A percentile compares a stretch with the other conserved stretches of the same genome.
These are phyloP conservation scores for Pandemis heparana DNA, from an alignment of 2,888 invertebrate species.

Conservation along the genomic window DNA sequence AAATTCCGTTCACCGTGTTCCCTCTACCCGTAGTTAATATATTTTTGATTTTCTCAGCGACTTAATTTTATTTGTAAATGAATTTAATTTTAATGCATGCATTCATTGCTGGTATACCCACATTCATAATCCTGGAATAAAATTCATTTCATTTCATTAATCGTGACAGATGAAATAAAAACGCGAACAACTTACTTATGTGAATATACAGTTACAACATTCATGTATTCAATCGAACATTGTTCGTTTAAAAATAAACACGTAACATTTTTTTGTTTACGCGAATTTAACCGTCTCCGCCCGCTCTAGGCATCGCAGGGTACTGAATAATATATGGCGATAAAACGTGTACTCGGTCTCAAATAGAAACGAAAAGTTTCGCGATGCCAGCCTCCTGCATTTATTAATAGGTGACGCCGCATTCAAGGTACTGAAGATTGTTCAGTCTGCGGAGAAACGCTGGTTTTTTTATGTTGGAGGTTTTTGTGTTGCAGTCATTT, in stretches of 20 bases:
- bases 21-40: too few relatives aligned
- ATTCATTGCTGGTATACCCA: too few relatives aligned
- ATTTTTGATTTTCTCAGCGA: too few relatives aligned
- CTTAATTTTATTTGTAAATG: too few relatives aligned
- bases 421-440: not conserved
- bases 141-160: too few relatives aligned
- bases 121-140: too few relatives aligned
- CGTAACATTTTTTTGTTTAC: conserved; percentile 37
- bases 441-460: not conserved
- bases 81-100: too few relatives aligned
- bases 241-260: conserved; percentile 39
- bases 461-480: not conserved
- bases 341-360: conserved; percentile 60
- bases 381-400: conserved; percentile 57
- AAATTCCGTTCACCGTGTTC: too few relatives aligned
- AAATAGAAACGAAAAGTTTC: conserved; percentile 58
- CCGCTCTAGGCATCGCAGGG: conserved; percentile 41
- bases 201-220: conserved; percentile 1
- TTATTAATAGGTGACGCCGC: conserved; percentile 51
- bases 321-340: conserved; percentile 68
- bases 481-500: too few relatives aligned
- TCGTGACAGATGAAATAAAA: not conserved
- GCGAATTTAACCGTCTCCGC: conserved; percentile 25
- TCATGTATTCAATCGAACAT: conserved; percentile 33
- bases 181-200: not conserved